Evolutionary conservation across 2,797 vertebrate species (phyloP).

Genomic region (Prionace glauca): DNA sequence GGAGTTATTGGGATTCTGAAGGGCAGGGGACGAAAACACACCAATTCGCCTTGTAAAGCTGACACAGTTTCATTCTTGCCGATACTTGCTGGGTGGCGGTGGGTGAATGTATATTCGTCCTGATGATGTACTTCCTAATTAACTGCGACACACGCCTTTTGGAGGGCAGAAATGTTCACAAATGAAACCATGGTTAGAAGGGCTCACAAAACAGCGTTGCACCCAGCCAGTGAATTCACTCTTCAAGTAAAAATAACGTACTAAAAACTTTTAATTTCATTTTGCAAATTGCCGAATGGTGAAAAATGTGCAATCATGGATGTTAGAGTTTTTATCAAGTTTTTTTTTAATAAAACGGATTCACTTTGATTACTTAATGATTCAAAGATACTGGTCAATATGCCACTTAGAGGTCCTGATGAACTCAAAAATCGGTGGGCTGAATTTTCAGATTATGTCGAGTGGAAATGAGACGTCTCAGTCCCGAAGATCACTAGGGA

Average conservation of each 20-base stretch:
- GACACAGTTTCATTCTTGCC: slow-evolving; percentile 49
- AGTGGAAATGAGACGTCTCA: not conserved
- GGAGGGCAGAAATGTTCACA: slow-evolving; percentile 40
- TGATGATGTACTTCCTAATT: slow-evolving; percentile 55
- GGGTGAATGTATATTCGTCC: slow-evolving; percentile 55
- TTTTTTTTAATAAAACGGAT: not conserved
- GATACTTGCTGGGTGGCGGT: slow-evolving; percentile 52
- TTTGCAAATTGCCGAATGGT: not conserved
- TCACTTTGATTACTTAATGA: not conserved
- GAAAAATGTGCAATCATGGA: not conserved
- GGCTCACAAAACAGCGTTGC: slow-evolving; percentile 39
- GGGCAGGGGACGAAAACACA: not conserved
- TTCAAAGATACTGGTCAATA: not conserved
- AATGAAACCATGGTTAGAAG: not conserved
- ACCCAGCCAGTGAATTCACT: not conserved
- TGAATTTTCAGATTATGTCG: not conserved
- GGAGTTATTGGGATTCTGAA: slow-evolving; percentile 43
- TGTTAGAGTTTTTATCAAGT: not conserved
- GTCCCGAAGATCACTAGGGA: not conserved
- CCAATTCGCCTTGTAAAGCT: slow-evolving; percentile 46
- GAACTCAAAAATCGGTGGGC: not conserved
- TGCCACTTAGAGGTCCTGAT: not conserved
- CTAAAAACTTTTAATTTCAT: not conserved
- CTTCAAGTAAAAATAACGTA: not conserved
- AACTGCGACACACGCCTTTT: slow-evolving; percentile 45